phyloP scores from a whole-genome alignment of 2,113 vertebrate genomes.

The Ploceus nigricollis region DNA sequence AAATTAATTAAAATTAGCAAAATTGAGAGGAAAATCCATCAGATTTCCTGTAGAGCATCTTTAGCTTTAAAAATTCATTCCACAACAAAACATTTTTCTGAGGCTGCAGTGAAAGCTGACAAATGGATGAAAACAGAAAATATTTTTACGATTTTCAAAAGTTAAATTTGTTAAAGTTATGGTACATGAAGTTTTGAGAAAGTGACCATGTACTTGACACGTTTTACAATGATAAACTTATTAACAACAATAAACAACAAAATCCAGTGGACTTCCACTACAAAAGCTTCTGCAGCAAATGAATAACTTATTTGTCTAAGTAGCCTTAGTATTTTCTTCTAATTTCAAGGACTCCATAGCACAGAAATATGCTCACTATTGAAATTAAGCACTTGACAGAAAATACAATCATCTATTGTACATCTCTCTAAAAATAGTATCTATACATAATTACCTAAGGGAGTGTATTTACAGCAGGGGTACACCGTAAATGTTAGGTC shows the following conservation, averaged over 20 bases:
- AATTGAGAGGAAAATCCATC: conserved; percentile 6
- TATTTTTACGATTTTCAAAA: background rate
- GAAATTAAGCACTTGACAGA: background rate
- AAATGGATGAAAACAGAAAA: background rate
- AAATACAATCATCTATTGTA: background rate
- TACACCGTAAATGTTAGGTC: background rate
- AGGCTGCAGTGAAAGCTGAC: background rate
- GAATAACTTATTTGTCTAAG: background rate
- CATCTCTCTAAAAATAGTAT: background rate
- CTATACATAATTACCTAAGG: background rate
- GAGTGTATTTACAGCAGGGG: background rate
- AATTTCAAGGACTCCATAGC: background rate
- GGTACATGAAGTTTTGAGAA: background rate
- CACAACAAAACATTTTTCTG: background rate
- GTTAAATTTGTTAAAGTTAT: background rate
- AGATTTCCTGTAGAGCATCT: background rate
- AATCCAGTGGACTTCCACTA: background rate
- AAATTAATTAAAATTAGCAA: background rate
- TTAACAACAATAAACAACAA: background rate
- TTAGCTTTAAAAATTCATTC: background rate
- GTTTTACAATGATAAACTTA: background rate
- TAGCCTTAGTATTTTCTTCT: background rate
- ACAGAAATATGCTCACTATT: background rate
- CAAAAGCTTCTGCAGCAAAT: background rate
- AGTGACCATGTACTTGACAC: background rate